Conservation (phyloP, 2,888 invertebrate genomes). For the Rugalucina vietnamica region DNA sequence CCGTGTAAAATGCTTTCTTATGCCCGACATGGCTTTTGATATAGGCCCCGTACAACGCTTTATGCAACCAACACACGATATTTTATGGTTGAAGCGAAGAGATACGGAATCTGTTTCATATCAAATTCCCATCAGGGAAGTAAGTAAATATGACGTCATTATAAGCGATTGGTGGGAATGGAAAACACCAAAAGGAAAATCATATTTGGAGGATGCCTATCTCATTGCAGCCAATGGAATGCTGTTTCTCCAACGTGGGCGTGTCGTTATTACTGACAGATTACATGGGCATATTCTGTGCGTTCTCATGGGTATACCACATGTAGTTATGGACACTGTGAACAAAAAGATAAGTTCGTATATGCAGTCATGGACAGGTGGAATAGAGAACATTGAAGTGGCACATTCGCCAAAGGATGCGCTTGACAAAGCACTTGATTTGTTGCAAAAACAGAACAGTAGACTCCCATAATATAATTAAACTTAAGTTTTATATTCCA, state of each 20-base stretch:
- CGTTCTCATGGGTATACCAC: neutral
- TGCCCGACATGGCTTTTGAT: constrained; percentile 62
- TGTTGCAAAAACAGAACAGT: neutral
- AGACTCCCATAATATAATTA: neutral
- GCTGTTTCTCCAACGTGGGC: neutral
- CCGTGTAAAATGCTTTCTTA: constrained; percentile 30
- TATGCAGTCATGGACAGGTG: neutral
- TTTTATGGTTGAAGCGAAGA: constrained; percentile 53
- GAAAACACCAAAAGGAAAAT: neutral
- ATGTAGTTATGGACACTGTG: neutral
- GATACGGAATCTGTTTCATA: constrained; percentile 48
- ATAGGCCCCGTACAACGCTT: constrained; percentile 46
- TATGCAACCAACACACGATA: constrained; percentile 52
- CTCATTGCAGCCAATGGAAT: neutral
- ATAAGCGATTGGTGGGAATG: constrained; percentile 1
- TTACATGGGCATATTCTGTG: neutral
- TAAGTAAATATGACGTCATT: neutral
- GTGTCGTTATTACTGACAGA: neutral
- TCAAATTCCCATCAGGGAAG: neutral
- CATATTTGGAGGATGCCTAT: neutral
- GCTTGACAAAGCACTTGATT: neutral
- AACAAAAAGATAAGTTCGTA: neutral
- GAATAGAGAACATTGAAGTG: neutral
- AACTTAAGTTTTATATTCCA: too few relatives aligned
- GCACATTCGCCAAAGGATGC: neutral